Evolutionary conservation across 2,888 invertebrate species (phyloP).

Genomic region (Caenorhabditis sp.): DNA sequence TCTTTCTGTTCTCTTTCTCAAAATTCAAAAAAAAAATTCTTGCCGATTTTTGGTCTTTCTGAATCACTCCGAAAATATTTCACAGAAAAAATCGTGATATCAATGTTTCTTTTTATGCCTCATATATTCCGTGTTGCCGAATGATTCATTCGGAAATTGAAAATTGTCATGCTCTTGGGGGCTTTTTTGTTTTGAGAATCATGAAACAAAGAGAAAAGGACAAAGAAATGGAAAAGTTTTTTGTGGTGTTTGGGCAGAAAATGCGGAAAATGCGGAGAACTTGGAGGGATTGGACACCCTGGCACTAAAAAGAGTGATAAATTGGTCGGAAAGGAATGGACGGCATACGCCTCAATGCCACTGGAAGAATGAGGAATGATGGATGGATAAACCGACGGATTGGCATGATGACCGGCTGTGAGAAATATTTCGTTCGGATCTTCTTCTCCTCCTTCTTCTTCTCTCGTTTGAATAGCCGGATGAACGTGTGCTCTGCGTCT

Average conservation of each 20-base stretch:
- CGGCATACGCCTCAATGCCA: background rate
- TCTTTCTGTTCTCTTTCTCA: too few species aligned
- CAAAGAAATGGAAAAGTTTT: slow-evolving; percentile 13
- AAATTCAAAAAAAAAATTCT: too few species aligned
- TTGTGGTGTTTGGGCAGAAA: background rate
- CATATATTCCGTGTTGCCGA: slow-evolving; percentile 20
- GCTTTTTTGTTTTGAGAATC: slow-evolving; percentile 2
- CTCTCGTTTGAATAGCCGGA: slow-evolving; percentile 22
- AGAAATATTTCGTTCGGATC: too few species aligned
- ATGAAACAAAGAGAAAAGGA: slow-evolving; percentile 10
- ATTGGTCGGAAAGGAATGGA: slow-evolving; percentile 27
- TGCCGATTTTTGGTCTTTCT: slow-evolving; percentile 28
- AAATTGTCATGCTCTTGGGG: slow-evolving; percentile 11
- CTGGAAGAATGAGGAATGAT: slow-evolving; percentile 26
- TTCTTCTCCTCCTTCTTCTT: slow-evolving; percentile 8
- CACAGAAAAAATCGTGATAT: slow-evolving; percentile 38
- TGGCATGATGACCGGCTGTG: slow-evolving; percentile 14
- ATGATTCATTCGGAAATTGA: slow-evolving; percentile 35
- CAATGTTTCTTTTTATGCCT: slow-evolving; percentile 30
- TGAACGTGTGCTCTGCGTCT: slow-evolving; percentile 25
- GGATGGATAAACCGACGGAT: background rate
- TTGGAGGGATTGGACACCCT: slow-evolving; percentile 16
- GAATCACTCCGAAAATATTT: slow-evolving; percentile 39
- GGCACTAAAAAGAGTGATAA: slow-evolving; percentile 42
- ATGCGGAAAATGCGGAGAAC: slow-evolving; percentile 4